Evolutionary conservation across 2,113 vertebrate genomes (phyloP), one percentile per base, ranked within the genome.

Genomic region (Amphilophus citrinellus): DNA sequence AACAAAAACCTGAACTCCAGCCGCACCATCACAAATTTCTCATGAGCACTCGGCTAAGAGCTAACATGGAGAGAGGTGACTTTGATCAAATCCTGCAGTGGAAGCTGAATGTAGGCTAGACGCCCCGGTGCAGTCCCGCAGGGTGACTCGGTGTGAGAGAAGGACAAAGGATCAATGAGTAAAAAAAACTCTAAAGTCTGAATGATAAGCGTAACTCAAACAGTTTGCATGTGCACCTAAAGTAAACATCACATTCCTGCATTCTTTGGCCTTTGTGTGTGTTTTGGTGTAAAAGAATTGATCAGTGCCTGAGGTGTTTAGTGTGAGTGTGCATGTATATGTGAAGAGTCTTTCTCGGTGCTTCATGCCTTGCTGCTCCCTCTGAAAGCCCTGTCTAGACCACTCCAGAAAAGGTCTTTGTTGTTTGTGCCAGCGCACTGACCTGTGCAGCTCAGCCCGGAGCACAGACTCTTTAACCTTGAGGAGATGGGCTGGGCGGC

Each of bases 371-470:
- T 92, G 82, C 80, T 91, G 91, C 93, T 90, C 84, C 71, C 86
- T 59, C 86, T 93, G 90, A 94, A 95, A 93, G 91, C 84, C 81
- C 61, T n/a, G 89, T 94, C 93, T 94, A 82, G 87, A 87, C 86
- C 73, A 35, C 78, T 88, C 79, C 84, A 89, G 86, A 89, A 84
- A 84, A 57, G 61, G 6, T 53, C 92, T 94, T 94, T 95, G 92
- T 95, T 92, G 91, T 92, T 58, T 24, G 85, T 89, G 91, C 91
- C 89, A 85, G 88, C 47, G 88, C 92, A 84, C 59, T 93, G 92
- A 95, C 93, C 94, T 92, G 91, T 89, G 88, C 90, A 91, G 86
- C 78, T n/a, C 77, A 27, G 86, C 89, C 91, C 76, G 75, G 62
- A 90, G 90, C 85, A 44, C 81, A 8, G 57, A 39, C 84, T 84